phyloP scores from a whole-genome alignment of 1,140 invertebrate species.

The Halictus rubicundus region DNA sequence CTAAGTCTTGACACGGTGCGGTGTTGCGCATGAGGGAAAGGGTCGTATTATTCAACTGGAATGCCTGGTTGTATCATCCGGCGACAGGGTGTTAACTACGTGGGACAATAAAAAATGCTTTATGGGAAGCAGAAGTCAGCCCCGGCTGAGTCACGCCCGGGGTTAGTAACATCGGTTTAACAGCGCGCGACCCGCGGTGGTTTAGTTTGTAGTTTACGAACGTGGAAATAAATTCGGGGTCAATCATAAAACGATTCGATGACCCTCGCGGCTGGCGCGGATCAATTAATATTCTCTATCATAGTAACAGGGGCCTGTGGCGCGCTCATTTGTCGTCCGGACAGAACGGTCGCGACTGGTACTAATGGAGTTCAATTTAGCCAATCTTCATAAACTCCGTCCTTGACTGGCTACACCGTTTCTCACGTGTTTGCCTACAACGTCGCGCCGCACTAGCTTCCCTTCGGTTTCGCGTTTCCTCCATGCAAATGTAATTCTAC shows the following conservation, averaged over 20 bases:
- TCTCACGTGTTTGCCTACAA: constrained; percentile 15
- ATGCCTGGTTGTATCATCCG: neutral
- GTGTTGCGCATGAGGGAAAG: too few relatives aligned
- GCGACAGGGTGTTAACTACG: neutral
- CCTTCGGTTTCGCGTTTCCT: neutral
- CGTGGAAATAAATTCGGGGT: constrained; percentile 43
- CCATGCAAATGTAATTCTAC: too few relatives aligned
- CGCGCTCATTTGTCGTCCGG: constrained; percentile 20
- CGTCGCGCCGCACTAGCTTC: neutral
- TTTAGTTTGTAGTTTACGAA: constrained; percentile 8
- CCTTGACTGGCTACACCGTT: constrained; percentile 42
- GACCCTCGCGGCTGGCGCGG: constrained; percentile 12
- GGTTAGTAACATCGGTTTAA: constrained; percentile 2
- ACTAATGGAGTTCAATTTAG: constrained; percentile 53
- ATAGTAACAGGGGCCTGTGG: constrained; percentile 11
- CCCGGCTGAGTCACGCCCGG: neutral
- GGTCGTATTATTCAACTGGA: neutral
- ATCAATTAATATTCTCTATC: constrained; percentile 39
- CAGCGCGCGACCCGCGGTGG: neutral
- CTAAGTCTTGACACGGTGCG: too few relatives aligned
- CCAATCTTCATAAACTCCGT: constrained; percentile 48
- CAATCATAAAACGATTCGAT: constrained; percentile 43
- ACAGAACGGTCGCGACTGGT: constrained; percentile 23
- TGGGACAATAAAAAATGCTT: neutral
- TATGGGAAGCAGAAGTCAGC: constrained; percentile 15